Percentiles rank a stretch among this genome's conserved stretches.
These are phyloP conservation scores for Trichonephila clavata DNA, from an alignment of 1,140 invertebrate species.

Conservation along the genomic window DNA sequence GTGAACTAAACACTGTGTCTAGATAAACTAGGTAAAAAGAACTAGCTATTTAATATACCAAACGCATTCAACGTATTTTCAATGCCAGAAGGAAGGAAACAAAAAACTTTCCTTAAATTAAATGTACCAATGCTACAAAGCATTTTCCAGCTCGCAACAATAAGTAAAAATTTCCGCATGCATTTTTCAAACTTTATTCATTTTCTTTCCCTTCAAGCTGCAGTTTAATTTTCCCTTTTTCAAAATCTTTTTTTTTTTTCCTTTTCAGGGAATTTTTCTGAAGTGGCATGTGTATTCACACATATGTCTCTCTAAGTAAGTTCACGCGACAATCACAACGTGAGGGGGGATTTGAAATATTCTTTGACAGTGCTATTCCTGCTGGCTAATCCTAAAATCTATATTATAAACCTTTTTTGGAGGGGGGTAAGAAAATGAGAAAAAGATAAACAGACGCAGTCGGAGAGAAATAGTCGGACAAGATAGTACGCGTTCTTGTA, in stretches of 20 bases:
- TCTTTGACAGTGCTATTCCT: background rate
- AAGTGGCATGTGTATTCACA: background rate
- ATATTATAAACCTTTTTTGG: slow-evolving; percentile 64
- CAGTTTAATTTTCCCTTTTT: background rate
- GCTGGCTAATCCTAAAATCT: slow-evolving; percentile 67
- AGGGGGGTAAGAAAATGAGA: slow-evolving; percentile 40
- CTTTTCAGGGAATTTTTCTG: background rate
- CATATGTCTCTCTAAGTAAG: background rate
- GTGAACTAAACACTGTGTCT: no score
- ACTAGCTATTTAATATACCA: no score
- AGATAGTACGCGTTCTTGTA: slow-evolving; percentile 10
- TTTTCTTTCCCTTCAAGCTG: background rate
- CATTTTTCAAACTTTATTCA: background rate
- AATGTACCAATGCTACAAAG: no score
- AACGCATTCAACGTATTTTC: no score
- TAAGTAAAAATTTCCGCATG: no score
- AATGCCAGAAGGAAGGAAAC: no score
- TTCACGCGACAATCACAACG: background rate
- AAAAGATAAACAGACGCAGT: slow-evolving; percentile 45
- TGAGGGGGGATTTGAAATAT: background rate
- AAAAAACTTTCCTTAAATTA: no score
- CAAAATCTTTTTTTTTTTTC: background rate
- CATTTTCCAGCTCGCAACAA: no score
- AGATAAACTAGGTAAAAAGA: no score
- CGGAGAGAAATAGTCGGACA: background rate